Conservation (phyloP, 2,888 invertebrate species). For the Aphidoletes aphidimyza region DNA sequence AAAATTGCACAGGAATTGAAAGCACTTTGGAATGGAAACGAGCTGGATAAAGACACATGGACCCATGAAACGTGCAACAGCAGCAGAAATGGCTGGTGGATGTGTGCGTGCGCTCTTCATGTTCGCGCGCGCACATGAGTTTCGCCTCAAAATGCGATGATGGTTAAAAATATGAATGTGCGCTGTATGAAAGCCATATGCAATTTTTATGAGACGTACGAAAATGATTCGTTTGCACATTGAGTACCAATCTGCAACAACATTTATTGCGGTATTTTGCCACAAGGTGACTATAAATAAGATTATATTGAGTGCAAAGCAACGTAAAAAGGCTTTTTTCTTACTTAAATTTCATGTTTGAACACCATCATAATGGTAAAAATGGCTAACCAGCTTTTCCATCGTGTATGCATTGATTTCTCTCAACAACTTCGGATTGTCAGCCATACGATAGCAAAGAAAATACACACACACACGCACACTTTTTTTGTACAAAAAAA, state of each 20-base stretch:
- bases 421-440: background rate
- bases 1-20: conserved; percentile 37
- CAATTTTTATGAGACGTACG: conserved; percentile 52
- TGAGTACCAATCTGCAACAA: conserved; percentile 51
- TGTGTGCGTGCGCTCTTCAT: no score
- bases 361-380: background rate
- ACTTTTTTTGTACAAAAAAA: no score
- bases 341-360: conserved; percentile 13
- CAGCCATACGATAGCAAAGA: background rate
- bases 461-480: background rate
- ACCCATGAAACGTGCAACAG: background rate
- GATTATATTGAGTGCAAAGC: conserved; percentile 28
- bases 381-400: background rate
- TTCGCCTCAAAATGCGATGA: conserved; percentile 21
- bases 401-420: background rate
- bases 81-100: no score
- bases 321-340: conserved; percentile 30
- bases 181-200: conserved; percentile 38
- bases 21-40: background rate
- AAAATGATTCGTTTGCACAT: conserved; percentile 54
- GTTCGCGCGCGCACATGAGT: no score
- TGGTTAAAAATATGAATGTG: conserved; percentile 53
- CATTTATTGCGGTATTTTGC: conserved; percentile 53
- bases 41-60: background rate
- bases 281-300: conserved; percentile 53